Base-by-base conservation (phyloP, 2,888 invertebrate genomes). In the Lutraria lutraria region DNA sequence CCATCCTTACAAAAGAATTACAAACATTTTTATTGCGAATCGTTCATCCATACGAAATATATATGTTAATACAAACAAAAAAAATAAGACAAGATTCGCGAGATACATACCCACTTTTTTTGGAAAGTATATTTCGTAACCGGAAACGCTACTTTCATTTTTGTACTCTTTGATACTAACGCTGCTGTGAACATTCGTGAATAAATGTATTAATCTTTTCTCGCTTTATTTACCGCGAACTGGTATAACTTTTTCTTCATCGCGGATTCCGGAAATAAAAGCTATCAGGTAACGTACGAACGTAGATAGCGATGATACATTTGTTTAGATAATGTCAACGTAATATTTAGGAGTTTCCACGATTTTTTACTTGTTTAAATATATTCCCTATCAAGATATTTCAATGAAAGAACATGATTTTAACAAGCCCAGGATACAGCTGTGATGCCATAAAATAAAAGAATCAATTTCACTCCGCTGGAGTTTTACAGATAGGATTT, bases 261-360 rank as follows among this genome's bases (percentile, higher is more conserved):
- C 25, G 10, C 25, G 63, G 25, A 68, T 68, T 25, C 63, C 13
- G n/a, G 63, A 68, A 68, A 68, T 68, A 25, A 13, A 8, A 68
- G 25, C 63, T 68, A 68, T 68, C 63, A n/a, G n/a, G 25, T 25
- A 68, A 25, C 3, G 25, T 68, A 25, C n/a, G n/a, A 19, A 8
- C n/a, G n/a, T 8, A 19, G 63, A 68, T 68, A 68, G 63, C n/a
- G 8, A 68, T 68, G 63, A 68, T 68, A 68, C 8, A 68, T 21
- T 25, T 68, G 63, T 68, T 68, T 68, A 68, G n/a, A 68, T 68
- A 68, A 68, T 68, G 12, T 25, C n/a, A 68, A n/a, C 25, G 63
- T 68, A 68, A 25, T 25, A 68, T 68, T 68, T 68, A 68, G 25
- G n/a, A n/a, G 63, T 68, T 68, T 25, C n/a, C 3, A 25, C 63